Conservation (phyloP, 2,888 invertebrate genomes). For the Oxystoma pomonae region DNA sequence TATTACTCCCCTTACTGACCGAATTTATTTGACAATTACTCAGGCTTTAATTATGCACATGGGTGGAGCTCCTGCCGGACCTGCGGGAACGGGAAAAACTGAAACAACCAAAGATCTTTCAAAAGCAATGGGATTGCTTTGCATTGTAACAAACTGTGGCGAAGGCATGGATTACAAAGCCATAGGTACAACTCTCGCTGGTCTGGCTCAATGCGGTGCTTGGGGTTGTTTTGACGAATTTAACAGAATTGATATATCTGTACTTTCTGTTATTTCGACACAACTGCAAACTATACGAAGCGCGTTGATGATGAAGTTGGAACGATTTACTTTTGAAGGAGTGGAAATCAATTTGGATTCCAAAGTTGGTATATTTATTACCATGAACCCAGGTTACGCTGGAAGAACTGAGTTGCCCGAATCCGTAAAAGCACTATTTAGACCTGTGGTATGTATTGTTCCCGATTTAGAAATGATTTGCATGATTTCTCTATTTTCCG, state of each 20-base stretch:
- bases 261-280: slow-evolving; percentile 88
- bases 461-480: slow-evolving; percentile 92
- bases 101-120: slow-evolving; percentile 91
- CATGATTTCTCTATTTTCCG: slow-evolving; percentile 86
- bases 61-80: slow-evolving; percentile 87
- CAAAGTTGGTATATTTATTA: slow-evolving; percentile 90
- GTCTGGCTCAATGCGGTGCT: slow-evolving; percentile 82
- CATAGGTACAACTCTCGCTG: slow-evolving; percentile 70
- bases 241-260: slow-evolving; percentile 88
- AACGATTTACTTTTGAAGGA: slow-evolving; percentile 60
- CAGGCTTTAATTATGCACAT: slow-evolving; percentile 89
- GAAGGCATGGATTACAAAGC: slow-evolving; percentile 91
- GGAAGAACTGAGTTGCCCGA: slow-evolving; percentile 90
- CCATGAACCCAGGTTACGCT: slow-evolving; percentile 94
- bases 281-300: slow-evolving; percentile 87
- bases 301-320: slow-evolving; percentile 71
- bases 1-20: slow-evolving; percentile 87
- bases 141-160: slow-evolving; percentile 87
- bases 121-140: slow-evolving; percentile 79
- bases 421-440: slow-evolving; percentile 85
- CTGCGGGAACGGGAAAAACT: slow-evolving; percentile 84
- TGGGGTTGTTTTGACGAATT: slow-evolving; percentile 98
- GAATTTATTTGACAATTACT: slow-evolving; percentile 89
- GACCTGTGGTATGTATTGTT: slow-evolving; percentile 88
- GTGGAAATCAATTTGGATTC: slow-evolving; percentile 76